Base-by-base conservation (phyloP, 2,797 vertebrate genomes). In the Harpia harpyja region DNA sequence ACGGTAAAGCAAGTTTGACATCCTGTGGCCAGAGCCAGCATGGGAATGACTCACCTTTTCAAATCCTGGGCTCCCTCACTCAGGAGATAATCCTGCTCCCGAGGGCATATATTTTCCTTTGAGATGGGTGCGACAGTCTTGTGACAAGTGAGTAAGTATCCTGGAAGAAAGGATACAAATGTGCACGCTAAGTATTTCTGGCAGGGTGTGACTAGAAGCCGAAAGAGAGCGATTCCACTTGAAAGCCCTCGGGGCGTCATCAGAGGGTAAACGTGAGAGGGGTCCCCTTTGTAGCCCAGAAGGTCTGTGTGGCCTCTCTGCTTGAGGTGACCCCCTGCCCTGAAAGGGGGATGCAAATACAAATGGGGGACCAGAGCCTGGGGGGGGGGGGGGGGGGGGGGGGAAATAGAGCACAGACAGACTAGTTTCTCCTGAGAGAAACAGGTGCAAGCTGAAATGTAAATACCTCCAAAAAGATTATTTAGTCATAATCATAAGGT, bases 1-100 rank as follows among this genome's bases (percentile, higher is more conserved):
- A 96, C 30, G 6, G 59, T 93, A 83, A 95, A 92, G 96, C 94
- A 94, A 97, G 88, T 78, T 96, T 93, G 94, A 94, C 88, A 96
- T 96, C 93, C 86, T 83, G 93, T 93, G 88, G 89, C 86, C 78
- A 56, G 61, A 89, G 53, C 15, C 86, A 86, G 80, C 89, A 75
- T 54, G 88, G 44, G 70, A 95, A 74, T 22, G 20, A 23, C 13
- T 92, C 59, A 39, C 15, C 32, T 20, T 53, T 76, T 64, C 59
- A 86, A 85, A 82, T 28, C 10, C 25, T 23, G 14, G 23, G 10
- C 14, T 81, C 6, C 0, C 65, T 91, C 56, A 39, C 57, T 73
- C 37, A 37, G 63, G 22, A 94, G 44, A 74, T 59, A n/a, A 35
- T 51, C 35, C 41, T 73, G 11, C 69, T 73, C 44, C 60, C 4